A percentile compares a stretch with the other conserved stretches of the same genome.
Conservation (phyloP, 1,140 invertebrate species). For the Psilanteris sp. region DNA sequence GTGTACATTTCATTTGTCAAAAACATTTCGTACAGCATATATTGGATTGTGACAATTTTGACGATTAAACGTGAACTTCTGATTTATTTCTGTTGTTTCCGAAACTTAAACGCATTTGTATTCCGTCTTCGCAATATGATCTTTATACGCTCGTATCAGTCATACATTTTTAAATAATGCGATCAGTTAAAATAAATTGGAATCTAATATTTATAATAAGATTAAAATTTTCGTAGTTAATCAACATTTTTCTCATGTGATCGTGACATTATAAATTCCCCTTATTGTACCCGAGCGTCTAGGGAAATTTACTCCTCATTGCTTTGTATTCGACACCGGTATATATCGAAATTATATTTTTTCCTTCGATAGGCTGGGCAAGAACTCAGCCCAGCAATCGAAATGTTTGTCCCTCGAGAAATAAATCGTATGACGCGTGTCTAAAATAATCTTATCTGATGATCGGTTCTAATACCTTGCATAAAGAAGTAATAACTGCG, state of each 20-base stretch:
- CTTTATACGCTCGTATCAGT: slow-evolving; percentile 7
- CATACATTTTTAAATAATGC: slow-evolving; percentile 12
- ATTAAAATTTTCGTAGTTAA: slow-evolving; percentile 51
- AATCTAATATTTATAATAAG: slow-evolving; percentile 53
- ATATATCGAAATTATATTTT: slow-evolving; percentile 61
- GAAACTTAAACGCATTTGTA: too few species aligned
- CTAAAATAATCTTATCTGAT: slow-evolving; percentile 56
- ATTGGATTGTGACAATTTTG: too few species aligned
- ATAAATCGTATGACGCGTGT: slow-evolving; percentile 54
- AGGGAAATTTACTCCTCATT: slow-evolving; percentile 61
- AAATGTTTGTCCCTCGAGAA: slow-evolving; percentile 61
- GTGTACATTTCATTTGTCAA: too few species aligned
- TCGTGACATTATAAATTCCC: slow-evolving; percentile 46
- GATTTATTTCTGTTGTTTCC: too few species aligned
- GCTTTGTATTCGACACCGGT: slow-evolving; percentile 57
- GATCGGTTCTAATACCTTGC: slow-evolving; percentile 52
- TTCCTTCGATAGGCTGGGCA: slow-evolving; percentile 43
- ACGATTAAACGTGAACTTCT: too few species aligned
- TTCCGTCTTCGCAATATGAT: too few species aligned
- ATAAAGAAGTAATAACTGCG: slow-evolving; percentile 39
- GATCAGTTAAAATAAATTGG: slow-evolving; percentile 33
- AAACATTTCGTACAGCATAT: too few species aligned
- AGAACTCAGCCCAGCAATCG: slow-evolving; percentile 50
- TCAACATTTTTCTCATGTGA: slow-evolving; percentile 54
- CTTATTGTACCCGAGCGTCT: slow-evolving; percentile 43